Evolutionary conservation across 2,113 vertebrate genomes (phyloP).

Genomic region (Synchiropus splendidus): DNA sequence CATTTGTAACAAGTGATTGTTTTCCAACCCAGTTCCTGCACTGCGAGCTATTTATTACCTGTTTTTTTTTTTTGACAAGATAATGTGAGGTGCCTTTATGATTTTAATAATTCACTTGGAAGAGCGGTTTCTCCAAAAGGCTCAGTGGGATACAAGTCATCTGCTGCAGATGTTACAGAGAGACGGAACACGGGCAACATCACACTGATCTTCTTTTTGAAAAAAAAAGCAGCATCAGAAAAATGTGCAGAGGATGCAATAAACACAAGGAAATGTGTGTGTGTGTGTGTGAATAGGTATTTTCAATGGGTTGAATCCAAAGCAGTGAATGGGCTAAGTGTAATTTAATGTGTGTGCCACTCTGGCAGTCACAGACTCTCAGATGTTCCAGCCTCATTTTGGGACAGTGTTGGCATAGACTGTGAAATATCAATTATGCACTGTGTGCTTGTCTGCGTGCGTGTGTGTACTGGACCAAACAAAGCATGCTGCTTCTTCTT

Average conservation of each 20-base stretch:
- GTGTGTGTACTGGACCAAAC: conserved; percentile 32
- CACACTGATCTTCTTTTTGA: neutral
- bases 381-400: conserved; percentile 34
- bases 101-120: no score
- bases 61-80: no score
- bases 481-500: conserved; percentile 25
- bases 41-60: no score
- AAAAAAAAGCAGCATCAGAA: neutral
- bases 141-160: no score
- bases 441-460: conserved; percentile 9
- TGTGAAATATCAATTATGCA: conserved; percentile 52
- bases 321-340: conserved; percentile 33
- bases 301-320: conserved; percentile 25
- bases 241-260: conserved; percentile 1
- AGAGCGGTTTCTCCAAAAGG: no score
- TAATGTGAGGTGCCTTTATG: no score
- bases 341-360: conserved; percentile 45
- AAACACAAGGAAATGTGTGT: neutral
- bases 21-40: no score
- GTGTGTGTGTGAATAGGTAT: conserved; percentile 13
- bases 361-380: conserved; percentile 30
- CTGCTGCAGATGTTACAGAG: no score
- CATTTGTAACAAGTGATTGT: no score
- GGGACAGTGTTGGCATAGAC: conserved; percentile 34
- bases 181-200: no score